Conservation (phyloP, 1,140 invertebrate genomes). For the Leptinotarsa defecta region DNA sequence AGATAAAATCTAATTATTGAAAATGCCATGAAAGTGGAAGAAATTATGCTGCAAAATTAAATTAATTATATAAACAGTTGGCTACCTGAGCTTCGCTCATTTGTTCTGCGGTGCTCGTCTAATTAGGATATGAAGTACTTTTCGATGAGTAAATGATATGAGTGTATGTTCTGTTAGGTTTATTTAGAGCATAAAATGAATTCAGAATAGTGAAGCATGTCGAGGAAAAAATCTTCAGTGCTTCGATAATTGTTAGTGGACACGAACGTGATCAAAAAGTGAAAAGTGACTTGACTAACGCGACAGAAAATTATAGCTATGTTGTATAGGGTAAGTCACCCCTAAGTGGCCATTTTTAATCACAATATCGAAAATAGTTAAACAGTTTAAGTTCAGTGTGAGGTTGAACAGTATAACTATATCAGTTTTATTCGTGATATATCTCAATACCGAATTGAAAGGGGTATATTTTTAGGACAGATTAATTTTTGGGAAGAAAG, state of each 20-base stretch:
- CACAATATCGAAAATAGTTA: too few species aligned
- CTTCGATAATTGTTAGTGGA: background rate
- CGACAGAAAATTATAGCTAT: background rate
- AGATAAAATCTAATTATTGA: background rate
- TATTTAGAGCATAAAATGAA: slow-evolving; percentile 7
- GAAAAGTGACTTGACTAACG: background rate
- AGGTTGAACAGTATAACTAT: too few species aligned
- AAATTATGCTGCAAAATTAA: slow-evolving; percentile 20
- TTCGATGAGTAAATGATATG: slow-evolving; percentile 15
- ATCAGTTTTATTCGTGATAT: too few species aligned
- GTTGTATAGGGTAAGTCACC: too few species aligned
- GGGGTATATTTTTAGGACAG: too few species aligned
- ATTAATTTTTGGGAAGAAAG: too few species aligned
- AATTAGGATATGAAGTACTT: slow-evolving; percentile 18
- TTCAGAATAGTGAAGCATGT: background rate
- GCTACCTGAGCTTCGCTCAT: background rate
- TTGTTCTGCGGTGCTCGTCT: slow-evolving; percentile 5
- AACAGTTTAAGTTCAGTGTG: too few species aligned
- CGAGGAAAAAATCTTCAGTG: background rate
- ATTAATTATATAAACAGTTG: slow-evolving; percentile 22
- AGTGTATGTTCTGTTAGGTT: background rate
- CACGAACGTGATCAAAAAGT: background rate
- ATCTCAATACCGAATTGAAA: too few species aligned
- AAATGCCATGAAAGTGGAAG: slow-evolving; percentile 9
- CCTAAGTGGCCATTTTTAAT: too few species aligned